phyloP scores from a whole-genome alignment of 2,113 vertebrate species.

The Myotis lucifugus region DNA sequence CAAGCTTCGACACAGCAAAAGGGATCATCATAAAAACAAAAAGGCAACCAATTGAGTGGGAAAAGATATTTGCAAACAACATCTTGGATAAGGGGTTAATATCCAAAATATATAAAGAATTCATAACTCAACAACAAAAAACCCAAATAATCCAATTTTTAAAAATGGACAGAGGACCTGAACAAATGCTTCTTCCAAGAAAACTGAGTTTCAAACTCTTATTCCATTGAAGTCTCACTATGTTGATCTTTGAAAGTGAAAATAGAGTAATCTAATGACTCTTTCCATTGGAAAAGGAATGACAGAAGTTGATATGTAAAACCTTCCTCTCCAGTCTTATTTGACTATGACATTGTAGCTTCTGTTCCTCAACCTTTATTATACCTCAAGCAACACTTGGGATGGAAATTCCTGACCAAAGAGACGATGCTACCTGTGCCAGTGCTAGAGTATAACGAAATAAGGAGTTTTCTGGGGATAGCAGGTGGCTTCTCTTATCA shows the following conservation, averaged over 20 bases:
- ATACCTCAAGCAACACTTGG: not conserved
- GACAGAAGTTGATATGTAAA: not conserved
- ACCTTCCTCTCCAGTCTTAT: not conserved
- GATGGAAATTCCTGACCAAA: not conserved
- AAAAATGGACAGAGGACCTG: not conserved
- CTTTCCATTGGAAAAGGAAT: not conserved
- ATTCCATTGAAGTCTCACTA: not conserved
- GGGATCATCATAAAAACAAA: not conserved
- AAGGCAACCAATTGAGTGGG: not conserved
- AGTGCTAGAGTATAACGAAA: not conserved
- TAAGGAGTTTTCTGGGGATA: not conserved
- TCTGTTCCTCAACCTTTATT: not conserved
- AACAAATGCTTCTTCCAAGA: not conserved
- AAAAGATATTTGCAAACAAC: not conserved
- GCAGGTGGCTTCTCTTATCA: too few relatives aligned
- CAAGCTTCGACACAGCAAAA: not conserved
- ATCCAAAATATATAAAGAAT: not conserved
- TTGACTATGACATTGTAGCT: not conserved
- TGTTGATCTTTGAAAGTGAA: not conserved
- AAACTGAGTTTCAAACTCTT: not conserved
- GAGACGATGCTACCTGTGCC: fast-evolving
- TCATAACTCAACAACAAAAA: not conserved
- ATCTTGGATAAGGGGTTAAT: not conserved
- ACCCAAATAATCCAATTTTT: not conserved
- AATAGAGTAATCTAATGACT: not conserved